These are phyloP conservation scores for Scomber japonicus DNA, from an alignment of 2,113 vertebrate species.

Conservation along the genomic window DNA sequence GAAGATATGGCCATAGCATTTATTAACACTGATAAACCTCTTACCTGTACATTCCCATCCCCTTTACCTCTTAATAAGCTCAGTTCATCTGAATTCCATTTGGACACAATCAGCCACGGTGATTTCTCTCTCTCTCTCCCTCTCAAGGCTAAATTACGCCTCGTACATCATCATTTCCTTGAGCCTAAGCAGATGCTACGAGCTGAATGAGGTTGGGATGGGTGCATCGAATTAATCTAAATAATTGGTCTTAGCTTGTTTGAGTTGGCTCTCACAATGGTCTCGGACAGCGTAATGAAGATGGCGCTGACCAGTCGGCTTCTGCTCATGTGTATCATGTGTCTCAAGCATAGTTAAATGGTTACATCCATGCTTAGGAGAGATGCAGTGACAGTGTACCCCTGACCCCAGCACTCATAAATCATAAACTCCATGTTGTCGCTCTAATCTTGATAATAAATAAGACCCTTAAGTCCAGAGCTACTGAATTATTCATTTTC, in stretches of 20 bases:
- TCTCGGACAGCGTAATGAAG: conserved; percentile 66
- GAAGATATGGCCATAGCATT: conserved; percentile 26
- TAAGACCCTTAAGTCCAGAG: conserved; percentile 46
- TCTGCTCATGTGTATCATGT: conserved; percentile 16
- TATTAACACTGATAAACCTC: conserved; percentile 70
- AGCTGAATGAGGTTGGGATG: conserved; percentile 69
- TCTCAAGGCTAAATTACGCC: conserved; percentile 64
- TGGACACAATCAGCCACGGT: conserved; percentile 51
- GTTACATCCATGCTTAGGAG: conserved; percentile 18
- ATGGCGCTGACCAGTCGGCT: conserved; percentile 34
- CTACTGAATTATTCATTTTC: conserved; percentile 73
- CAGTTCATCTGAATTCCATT: conserved; percentile 68
- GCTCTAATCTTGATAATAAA: conserved; percentile 62
- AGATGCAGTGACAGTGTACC: conserved; percentile 4
- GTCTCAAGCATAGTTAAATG: conserved; percentile 41
- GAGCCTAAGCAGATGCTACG: conserved; percentile 71
- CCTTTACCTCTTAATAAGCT: conserved; percentile 67
- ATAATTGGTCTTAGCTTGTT: conserved; percentile 76
- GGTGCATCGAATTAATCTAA: conserved; percentile 78
- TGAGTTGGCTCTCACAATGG: conserved; percentile 49
- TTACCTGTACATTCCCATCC: conserved; percentile 48
- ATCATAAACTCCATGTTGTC: conserved; percentile 62
- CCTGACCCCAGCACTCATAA: conserved; percentile 60
- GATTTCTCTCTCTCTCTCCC: conserved; percentile 50
- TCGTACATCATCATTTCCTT: conserved; percentile 78